Evolutionary conservation across 1,140 invertebrate genomes (phyloP).

Genomic region (Monochamus saltuarius): DNA sequence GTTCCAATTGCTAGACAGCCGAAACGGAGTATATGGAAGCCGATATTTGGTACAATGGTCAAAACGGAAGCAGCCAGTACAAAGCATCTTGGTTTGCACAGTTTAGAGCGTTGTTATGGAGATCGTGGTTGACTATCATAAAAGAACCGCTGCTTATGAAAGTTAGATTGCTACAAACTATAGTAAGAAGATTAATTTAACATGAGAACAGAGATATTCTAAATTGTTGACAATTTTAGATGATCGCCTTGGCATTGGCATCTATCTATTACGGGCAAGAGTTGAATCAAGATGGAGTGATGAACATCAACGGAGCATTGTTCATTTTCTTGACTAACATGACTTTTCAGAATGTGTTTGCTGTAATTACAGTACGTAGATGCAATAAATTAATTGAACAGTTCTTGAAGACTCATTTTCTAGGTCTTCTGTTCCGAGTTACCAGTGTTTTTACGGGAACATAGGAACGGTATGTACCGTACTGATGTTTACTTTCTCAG

Average conservation of each 20-base stretch:
- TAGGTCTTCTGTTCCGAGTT: slow-evolving; percentile 92
- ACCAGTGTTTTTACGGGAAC: slow-evolving; percentile 88
- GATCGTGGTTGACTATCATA: slow-evolving; percentile 82
- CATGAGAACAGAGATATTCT: slow-evolving; percentile 7
- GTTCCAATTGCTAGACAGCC: slow-evolving; percentile 13
- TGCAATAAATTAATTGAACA: slow-evolving; percentile 1
- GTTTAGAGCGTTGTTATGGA: slow-evolving; percentile 85
- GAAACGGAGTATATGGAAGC: slow-evolving; percentile 21
- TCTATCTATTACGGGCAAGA: slow-evolving; percentile 86
- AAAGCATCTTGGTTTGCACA: slow-evolving; percentile 87
- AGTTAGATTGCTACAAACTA: slow-evolving; percentile 84
- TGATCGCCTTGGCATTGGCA: slow-evolving; percentile 83
- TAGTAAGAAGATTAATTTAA: slow-evolving; percentile 63
- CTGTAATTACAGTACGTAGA: slow-evolving; percentile 80
- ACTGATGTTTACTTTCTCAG: slow-evolving; percentile 91
- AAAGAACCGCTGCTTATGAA: slow-evolving; percentile 89
- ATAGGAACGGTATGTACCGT: slow-evolving; percentile 89
- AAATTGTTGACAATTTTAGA: slow-evolving; percentile 57
- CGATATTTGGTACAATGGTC: slow-evolving; percentile 24
- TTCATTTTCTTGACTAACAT: slow-evolving; percentile 92
- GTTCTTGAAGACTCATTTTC: slow-evolving; percentile 33
- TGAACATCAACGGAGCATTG: slow-evolving; percentile 95
- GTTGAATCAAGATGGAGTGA: slow-evolving; percentile 83
- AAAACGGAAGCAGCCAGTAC: slow-evolving; percentile 55
- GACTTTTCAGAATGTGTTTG: slow-evolving; percentile 90